phyloP scores from a whole-genome alignment of 1,140 invertebrate species.

The Agraylea sexmaculata region DNA sequence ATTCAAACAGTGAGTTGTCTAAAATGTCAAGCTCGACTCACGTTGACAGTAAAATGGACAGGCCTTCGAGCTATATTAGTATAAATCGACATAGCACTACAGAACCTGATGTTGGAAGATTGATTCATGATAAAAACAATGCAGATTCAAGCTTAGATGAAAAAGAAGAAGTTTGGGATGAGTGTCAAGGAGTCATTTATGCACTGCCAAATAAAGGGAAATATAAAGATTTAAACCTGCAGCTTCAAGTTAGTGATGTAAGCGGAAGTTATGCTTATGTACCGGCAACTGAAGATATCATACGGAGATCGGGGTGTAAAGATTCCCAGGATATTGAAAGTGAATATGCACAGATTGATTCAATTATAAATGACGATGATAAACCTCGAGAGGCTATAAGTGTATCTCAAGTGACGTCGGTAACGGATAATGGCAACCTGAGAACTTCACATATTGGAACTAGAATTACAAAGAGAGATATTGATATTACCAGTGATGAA shows the following conservation, averaged over 20 bases:
- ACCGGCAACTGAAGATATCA: slow-evolving; percentile 19
- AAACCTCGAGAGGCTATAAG: slow-evolving; percentile 9
- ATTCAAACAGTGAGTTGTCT: slow-evolving; percentile 35
- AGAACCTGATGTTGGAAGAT: slow-evolving; percentile 4
- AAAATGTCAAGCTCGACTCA: slow-evolving; percentile 20
- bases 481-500: neutral
- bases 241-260: slow-evolving; percentile 38
- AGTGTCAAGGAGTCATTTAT: slow-evolving; percentile 36
- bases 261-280: slow-evolving; percentile 37
- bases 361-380: neutral
- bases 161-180: slow-evolving; percentile 18
- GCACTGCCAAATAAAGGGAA: slow-evolving; percentile 39
- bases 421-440: slow-evolving; percentile 25
- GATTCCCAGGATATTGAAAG: neutral
- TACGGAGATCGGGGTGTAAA: neutral
- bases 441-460: slow-evolving; percentile 32
- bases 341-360: slow-evolving; percentile 6
- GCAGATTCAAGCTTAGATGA: slow-evolving; percentile 11
- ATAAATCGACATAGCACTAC: slow-evolving; percentile 13
- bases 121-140: slow-evolving; percentile 15
- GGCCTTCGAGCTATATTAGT: slow-evolving; percentile 15
- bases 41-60: slow-evolving; percentile 17
- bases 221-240: slow-evolving; percentile 38
- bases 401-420: slow-evolving; percentile 13
- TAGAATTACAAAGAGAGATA: slow-evolving; percentile 5